Conservation (phyloP, 2,113 vertebrate species). For the Cervus canadensis region DNA sequence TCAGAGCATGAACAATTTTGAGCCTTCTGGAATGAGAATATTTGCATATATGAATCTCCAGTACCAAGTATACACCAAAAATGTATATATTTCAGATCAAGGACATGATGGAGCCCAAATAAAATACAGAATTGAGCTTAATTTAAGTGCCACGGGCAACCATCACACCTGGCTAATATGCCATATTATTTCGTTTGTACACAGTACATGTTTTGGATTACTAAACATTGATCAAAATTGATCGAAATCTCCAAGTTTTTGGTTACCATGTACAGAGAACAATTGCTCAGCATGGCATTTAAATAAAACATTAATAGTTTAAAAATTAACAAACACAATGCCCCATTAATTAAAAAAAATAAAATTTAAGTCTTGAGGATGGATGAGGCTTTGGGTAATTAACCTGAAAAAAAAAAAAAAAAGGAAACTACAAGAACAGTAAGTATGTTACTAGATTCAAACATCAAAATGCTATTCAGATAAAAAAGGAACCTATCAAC, state of each 20-base stretch:
- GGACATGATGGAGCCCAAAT: conserved; percentile 9
- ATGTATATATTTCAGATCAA: conserved; percentile 23
- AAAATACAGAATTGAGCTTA: conserved; percentile 45
- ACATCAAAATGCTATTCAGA: conserved; percentile 55
- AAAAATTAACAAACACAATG: conserved; percentile 73
- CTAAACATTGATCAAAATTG: conserved; percentile 73
- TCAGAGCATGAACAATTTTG: neutral
- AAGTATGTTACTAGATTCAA: conserved; percentile 50
- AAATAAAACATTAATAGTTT: conserved; percentile 74
- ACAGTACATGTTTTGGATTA: conserved; percentile 61
- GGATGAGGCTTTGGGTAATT: conserved; percentile 73
- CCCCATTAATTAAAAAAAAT: conserved; percentile 68
- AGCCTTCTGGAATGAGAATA: conserved; percentile 3
- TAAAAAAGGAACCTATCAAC: neutral
- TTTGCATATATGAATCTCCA: conserved; percentile 37
- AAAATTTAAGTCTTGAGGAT: conserved; percentile 74
- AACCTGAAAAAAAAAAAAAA: conserved; percentile 66
- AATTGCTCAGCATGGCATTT: conserved; percentile 74
- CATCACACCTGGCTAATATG: conserved; percentile 19
- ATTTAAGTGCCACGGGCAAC: conserved; percentile 51
- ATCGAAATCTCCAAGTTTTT: conserved; percentile 75
- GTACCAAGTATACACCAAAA: conserved; percentile 53
- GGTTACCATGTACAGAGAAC: conserved; percentile 77
- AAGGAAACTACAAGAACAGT: conserved; percentile 54
- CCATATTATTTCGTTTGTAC: conserved; percentile 53